These are phyloP conservation scores for Palythoa grandis DNA, from an alignment of 92 coral and sea anemone genomes.

Conservation along the genomic window DNA sequence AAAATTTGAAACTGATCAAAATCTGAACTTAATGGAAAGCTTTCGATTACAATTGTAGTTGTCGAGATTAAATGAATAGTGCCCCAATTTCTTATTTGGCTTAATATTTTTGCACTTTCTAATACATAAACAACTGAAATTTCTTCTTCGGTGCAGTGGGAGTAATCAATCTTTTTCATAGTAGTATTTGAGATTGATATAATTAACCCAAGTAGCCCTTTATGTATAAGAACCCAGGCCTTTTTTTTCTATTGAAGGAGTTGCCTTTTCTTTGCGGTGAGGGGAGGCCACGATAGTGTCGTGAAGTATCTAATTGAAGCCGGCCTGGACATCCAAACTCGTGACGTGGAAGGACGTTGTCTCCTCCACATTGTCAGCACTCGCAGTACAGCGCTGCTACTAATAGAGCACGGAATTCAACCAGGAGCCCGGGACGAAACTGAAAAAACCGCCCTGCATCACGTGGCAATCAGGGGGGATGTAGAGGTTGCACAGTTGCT, in stretches of 20 bases:
- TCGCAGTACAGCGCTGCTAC: not conserved
- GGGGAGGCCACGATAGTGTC: constrained; percentile 18
- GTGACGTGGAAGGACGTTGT: constrained; percentile 18
- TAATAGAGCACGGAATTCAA: constrained; percentile 23
- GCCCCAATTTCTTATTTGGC: too few species aligned
- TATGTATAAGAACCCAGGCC: not conserved
- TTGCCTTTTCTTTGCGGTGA: constrained; percentile 19
- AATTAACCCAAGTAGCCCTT: not conserved
- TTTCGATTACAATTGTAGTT: too few species aligned
- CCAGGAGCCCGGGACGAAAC: not conserved
- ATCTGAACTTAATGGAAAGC: too few species aligned
- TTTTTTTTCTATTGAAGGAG: not conserved
- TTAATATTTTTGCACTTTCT: too few species aligned
- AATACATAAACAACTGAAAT: too few species aligned
- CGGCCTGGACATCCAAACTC: constrained; percentile 9
- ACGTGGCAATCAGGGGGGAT: constrained; percentile 30
- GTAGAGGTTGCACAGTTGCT: constrained; percentile 15
- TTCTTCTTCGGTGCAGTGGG: too few species aligned
- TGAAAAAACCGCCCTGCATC: constrained; percentile 21
- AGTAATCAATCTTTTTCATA: too few species aligned
- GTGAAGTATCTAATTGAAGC: constrained; percentile 23
- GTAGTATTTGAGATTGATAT: too few species aligned
- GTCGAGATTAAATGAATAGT: too few species aligned
- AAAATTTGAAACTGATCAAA: too few species aligned
- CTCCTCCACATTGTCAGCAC: constrained; percentile 28